Percentiles rank a stretch among this genome's conserved stretches.
phyloP scores from a whole-genome alignment of 2,113 vertebrate genomes.

The Cepphus grylle region DNA sequence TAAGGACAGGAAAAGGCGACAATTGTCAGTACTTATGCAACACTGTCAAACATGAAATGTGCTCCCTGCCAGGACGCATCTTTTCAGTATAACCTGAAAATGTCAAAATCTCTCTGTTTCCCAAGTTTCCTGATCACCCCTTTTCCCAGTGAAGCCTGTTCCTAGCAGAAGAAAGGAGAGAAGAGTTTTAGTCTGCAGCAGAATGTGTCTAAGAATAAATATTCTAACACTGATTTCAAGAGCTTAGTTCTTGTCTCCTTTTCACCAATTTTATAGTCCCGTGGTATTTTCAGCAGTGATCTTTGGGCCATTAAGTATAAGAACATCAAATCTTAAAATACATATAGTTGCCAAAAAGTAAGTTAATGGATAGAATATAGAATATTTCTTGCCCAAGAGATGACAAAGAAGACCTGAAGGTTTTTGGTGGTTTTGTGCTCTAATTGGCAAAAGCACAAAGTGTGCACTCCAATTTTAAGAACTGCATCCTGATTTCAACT shows the following conservation, averaged over 20 bases:
- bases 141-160: neutral
- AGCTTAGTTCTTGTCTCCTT: neutral
- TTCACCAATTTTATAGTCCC: neutral
- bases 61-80: conserved; percentile 24
- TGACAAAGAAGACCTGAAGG: neutral
- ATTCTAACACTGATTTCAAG: neutral
- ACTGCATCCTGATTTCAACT: neutral
- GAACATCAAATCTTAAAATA: neutral
- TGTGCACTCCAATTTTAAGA: neutral
- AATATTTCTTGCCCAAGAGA: neutral
- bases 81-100: conserved; percentile 68
- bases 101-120: conserved; percentile 38
- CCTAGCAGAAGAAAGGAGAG: neutral
- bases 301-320: neutral
- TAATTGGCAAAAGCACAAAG: neutral
- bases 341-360: neutral
- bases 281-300: neutral
- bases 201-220: neutral
- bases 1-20: neutral
- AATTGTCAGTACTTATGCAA: conserved; percentile 30
- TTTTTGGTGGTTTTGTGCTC: neutral
- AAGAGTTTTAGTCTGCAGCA: neutral
- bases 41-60: conserved; percentile 36
- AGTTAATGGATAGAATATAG: neutral
- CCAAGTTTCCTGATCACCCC: neutral